Percentiles rank a stretch among this genome's conserved stretches.
Evolutionary conservation across 2,888 invertebrate genomes (phyloP).

Genomic region (Charanyca ferruginea): DNA sequence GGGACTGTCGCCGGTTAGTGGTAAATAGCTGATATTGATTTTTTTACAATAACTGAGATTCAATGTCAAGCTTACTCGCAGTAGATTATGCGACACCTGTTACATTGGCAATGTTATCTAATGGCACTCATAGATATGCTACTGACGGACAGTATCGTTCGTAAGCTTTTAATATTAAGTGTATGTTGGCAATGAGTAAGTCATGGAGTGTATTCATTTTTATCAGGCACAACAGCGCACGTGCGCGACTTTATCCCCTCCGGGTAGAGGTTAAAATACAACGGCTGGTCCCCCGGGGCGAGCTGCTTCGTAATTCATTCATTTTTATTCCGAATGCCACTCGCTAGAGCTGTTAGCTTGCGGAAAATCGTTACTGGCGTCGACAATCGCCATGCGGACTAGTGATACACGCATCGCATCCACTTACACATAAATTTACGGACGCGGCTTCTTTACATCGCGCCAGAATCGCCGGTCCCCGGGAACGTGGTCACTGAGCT

Average conservation of each 20-base stretch:
- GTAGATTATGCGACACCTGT: slow-evolving; percentile 82
- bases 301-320: slow-evolving; percentile 82
- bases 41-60: slow-evolving; percentile 67
- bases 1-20: slow-evolving; percentile 4
- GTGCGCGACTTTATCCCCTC: slow-evolving; percentile 82
- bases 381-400: slow-evolving; percentile 80
- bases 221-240: slow-evolving; percentile 80
- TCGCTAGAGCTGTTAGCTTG: slow-evolving; percentile 74
- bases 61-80: slow-evolving; percentile 75
- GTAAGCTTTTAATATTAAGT: slow-evolving; percentile 70
- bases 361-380: slow-evolving; percentile 82
- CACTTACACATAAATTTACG: slow-evolving; percentile 90
- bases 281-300: slow-evolving; percentile 70
- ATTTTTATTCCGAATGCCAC: slow-evolving; percentile 81
- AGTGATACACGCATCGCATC: slow-evolving; percentile 82
- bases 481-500: slow-evolving; percentile 91
- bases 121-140: slow-evolving; percentile 53
- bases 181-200: slow-evolving; percentile 71
- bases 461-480: slow-evolving; percentile 94
- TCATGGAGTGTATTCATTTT: slow-evolving; percentile 74
- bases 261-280: slow-evolving; percentile 84
- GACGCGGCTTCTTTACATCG: slow-evolving; percentile 88
- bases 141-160: slow-evolving; percentile 55
- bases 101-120: slow-evolving; percentile 72
- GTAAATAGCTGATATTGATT: slow-evolving; percentile 72